These are phyloP conservation scores for Thymelicus sylvestris DNA, from an alignment of 2,888 invertebrate genomes.

Conservation along the genomic window DNA sequence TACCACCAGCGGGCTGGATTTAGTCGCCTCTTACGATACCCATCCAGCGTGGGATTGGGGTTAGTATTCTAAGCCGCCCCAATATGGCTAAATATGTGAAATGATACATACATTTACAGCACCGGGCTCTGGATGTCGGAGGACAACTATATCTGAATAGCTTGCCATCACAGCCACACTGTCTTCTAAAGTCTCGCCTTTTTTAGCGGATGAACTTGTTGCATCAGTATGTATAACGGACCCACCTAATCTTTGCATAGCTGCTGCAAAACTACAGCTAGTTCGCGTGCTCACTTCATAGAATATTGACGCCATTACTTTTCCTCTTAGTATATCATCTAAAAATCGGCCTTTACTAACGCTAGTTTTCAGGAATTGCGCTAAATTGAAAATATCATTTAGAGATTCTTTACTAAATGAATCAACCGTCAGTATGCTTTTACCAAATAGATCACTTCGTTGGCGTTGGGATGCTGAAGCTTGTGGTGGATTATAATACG, in stretches of 20 bases:
- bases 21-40: no score
- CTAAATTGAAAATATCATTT: conserved; percentile 97
- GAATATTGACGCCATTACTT: conserved; percentile 98
- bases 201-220: conserved; percentile 95
- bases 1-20: no score
- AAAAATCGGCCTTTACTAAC: conserved; percentile 93
- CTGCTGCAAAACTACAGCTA: conserved; percentile 97
- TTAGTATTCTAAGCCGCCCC: no score
- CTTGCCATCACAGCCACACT: conserved; percentile 94
- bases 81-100: no score
- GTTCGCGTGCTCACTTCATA: conserved; percentile 99
- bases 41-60: no score
- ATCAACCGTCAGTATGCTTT: conserved; percentile 93
- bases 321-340: conserved; percentile 95
- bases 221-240: conserved; percentile 96
- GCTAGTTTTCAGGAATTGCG: conserved; percentile 92
- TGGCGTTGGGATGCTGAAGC: conserved; percentile 73
- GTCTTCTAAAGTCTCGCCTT: conserved; percentile 98
- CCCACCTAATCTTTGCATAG: conserved; percentile 98
- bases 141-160: conserved; percentile 96
- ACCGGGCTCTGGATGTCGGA: conserved; percentile 96
- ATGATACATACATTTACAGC: conserved; percentile 90
- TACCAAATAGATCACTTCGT: conserved; percentile 84
- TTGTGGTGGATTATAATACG: conserved; percentile 75
- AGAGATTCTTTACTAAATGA: conserved; percentile 95